These are phyloP conservation scores for Numenius arquata DNA, from an alignment of 2,113 vertebrate genomes.

Conservation along the genomic window DNA sequence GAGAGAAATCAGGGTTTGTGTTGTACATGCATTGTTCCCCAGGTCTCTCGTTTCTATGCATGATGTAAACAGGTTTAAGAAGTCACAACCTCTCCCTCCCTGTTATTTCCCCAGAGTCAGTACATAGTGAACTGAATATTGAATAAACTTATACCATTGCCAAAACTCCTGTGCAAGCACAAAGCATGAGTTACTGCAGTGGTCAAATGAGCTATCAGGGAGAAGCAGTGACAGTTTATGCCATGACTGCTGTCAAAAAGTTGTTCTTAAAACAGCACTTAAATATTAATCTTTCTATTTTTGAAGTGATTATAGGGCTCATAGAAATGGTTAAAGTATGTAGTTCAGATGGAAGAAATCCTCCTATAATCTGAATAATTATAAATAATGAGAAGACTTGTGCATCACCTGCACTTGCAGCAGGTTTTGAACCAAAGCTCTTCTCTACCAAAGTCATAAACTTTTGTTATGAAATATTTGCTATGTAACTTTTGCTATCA, in stretches of 20 bases:
- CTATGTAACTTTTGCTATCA: neutral
- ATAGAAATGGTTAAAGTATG: neutral
- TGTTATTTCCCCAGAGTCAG: neutral
- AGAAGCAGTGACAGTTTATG: neutral
- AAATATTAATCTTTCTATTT: neutral
- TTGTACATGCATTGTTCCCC: fast-evolving
- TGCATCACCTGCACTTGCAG: neutral
- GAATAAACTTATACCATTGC: neutral
- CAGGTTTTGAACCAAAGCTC: neutral
- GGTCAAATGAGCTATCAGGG: neutral
- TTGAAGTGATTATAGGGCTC: neutral
- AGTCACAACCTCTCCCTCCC: fast-evolving
- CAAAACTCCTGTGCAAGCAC: neutral
- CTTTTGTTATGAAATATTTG: neutral
- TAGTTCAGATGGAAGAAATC: neutral
- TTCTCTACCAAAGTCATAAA: neutral
- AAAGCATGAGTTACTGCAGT: neutral
- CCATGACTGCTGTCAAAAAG: neutral
- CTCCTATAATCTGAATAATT: neutral
- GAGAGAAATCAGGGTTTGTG: neutral
- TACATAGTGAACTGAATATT: neutral
- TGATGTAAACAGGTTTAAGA: neutral
- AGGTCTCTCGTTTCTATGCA: neutral
- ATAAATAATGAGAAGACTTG: neutral
- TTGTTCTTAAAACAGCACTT: neutral